phyloP scores from a whole-genome alignment of 1,140 invertebrate genomes.

The Chrysoperla carnea region DNA sequence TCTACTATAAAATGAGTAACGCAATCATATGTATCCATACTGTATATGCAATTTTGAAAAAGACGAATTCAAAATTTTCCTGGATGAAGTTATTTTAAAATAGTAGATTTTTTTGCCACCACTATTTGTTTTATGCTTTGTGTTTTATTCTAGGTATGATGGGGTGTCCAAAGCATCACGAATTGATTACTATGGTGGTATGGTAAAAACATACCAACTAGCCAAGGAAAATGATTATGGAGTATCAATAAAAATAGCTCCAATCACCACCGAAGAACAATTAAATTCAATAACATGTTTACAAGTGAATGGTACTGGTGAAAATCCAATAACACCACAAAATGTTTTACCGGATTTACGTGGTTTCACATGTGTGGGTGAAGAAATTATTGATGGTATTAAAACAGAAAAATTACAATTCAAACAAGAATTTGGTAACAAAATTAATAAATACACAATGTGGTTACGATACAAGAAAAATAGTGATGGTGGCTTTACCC shows the following conservation, averaged over 20 bases:
- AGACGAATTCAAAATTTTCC: too few species aligned
- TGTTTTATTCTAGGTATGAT: slow-evolving; percentile 34
- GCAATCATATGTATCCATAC: too few species aligned
- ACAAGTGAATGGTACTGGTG: slow-evolving; percentile 59
- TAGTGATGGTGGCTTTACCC: slow-evolving; percentile 15
- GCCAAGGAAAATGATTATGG: slow-evolving; percentile 41
- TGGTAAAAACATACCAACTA: slow-evolving; percentile 79
- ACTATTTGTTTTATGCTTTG: too few species aligned
- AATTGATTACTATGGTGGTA: slow-evolving; percentile 89
- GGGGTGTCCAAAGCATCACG: slow-evolving; percentile 50
- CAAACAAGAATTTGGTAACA: slow-evolving; percentile 46
- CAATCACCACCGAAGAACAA: slow-evolving; percentile 58
- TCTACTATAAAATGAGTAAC: too few species aligned
- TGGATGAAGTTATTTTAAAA: too few species aligned
- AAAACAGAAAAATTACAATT: slow-evolving; percentile 58
- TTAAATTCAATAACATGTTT: slow-evolving; percentile 64
- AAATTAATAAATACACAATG: slow-evolving; percentile 74
- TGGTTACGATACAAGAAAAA: slow-evolving; percentile 57
- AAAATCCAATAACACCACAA: slow-evolving; percentile 46
- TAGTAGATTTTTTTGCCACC: too few species aligned
- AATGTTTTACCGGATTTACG: slow-evolving; percentile 65
- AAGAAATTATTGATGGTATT: slow-evolving; percentile 43
- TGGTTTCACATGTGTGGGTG: slow-evolving; percentile 46
- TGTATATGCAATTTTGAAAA: too few species aligned
- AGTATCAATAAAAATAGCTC: slow-evolving; percentile 66